Evolutionary conservation across 2,888 invertebrate species (phyloP).

Genomic region (Pollenia griseotomentosa): DNA sequence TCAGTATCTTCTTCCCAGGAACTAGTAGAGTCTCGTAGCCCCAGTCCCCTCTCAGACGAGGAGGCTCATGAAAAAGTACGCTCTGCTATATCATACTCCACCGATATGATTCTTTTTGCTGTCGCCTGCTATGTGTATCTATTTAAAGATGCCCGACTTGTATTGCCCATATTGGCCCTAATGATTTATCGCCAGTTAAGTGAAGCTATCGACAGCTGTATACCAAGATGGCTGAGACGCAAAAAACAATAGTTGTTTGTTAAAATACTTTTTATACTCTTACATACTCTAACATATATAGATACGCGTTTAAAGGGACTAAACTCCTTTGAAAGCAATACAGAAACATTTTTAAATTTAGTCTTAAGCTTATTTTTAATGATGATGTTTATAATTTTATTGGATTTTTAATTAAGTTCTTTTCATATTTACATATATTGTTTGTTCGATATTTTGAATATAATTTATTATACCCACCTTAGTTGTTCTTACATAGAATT

Average conservation of each 20-base stretch:
- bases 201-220: constrained; percentile 86
- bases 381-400: constrained; percentile 35
- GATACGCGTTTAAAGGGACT: not conserved
- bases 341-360: constrained; percentile 33
- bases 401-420: constrained; percentile 34
- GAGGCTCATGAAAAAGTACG: constrained; percentile 89
- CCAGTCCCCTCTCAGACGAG: constrained; percentile 80
- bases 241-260: constrained; percentile 78
- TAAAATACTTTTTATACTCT: constrained; percentile 44
- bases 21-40: constrained; percentile 5
- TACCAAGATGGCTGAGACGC: constrained; percentile 86
- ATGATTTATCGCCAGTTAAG: constrained; percentile 91
- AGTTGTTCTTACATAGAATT: constrained; percentile 15
- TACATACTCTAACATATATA: constrained; percentile 7
- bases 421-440: constrained; percentile 11
- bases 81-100: constrained; percentile 89
- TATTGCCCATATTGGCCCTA: constrained; percentile 91
- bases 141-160: constrained; percentile 91
- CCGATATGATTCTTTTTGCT: constrained; percentile 90
- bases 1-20: constrained; percentile 85
- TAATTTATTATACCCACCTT: not conserved
- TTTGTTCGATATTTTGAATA: constrained; percentile 1
- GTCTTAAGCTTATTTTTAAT: constrained; percentile 54
- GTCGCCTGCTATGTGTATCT: constrained; percentile 93
- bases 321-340: constrained; percentile 20